Evolutionary conservation across 2,888 invertebrate genomes (phyloP), one percentile per base, ranked within the genome.

Genomic region (Nysson spinosus): DNA sequence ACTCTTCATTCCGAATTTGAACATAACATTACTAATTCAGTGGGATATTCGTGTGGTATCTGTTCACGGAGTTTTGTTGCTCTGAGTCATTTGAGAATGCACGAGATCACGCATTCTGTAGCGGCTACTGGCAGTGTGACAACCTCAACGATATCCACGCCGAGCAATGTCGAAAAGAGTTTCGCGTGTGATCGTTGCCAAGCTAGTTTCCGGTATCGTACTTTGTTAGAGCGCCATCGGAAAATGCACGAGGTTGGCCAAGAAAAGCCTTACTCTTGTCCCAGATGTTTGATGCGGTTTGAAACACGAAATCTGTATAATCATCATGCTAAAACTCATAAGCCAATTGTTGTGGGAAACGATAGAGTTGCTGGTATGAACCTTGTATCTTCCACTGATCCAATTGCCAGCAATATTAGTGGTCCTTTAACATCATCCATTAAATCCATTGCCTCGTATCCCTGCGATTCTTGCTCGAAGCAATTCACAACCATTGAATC

Each of bases 241-340:
- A 85, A 82, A 57, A 83, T 85, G 70, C 87, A 87, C 75, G 84
- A 84, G 17, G 72, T 78, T 30, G 81, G 81, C 6, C 79, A 79
- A 47, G 86, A 85, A 32, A 87, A 86, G 44, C 86, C 87, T 0
- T 87, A 84, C 49, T 85, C 86, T 0, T 87, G 87, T 37, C 78
- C 86, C 0, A 83, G 83, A 12, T 87, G 87, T 35, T 68, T 83
- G n/a, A 83, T 87, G 86, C 80, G 87, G 4, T 87, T 87, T 64
- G 87, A 87, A 60, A 87, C 87, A 1, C 74, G 87, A 9, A 87
- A 87, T 42, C 68, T 83, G 32, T 87, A 87, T 66, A 87, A 87
- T 70, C 87, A 87, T 68, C 87, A 87, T 55, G 85, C 87, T 26
- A 87, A 87, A 73, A 86, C 87, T 4, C 87, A 87, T 68, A 84